Percentiles rank a stretch among this genome's conserved stretches.
phyloP scores from a whole-genome alignment of 2,888 invertebrate species.

The Argyresthia albistria region DNA sequence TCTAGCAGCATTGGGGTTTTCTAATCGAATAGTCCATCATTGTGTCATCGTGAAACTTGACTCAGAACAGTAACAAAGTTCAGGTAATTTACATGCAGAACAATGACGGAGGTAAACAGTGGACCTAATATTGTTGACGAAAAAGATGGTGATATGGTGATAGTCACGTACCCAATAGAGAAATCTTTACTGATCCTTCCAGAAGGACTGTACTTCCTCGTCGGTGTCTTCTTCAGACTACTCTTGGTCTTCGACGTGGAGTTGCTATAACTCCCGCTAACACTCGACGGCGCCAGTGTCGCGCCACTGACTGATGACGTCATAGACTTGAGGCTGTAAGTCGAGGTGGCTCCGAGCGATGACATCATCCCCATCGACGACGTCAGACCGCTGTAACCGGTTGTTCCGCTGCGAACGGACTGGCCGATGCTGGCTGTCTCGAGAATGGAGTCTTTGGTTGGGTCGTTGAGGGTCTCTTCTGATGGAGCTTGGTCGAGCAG shows the following conservation, averaged over 20 bases:
- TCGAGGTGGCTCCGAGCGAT: constrained; percentile 51
- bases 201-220: constrained; percentile 37
- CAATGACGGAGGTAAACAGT: too few species aligned
- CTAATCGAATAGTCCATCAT: too few species aligned
- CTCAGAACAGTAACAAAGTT: too few species aligned
- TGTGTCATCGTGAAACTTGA: too few species aligned
- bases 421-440: constrained; percentile 49
- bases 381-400: constrained; percentile 38
- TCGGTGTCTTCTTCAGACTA: constrained; percentile 53
- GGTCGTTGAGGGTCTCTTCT: constrained; percentile 50
- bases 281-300: constrained; percentile 52
- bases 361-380: constrained; percentile 50
- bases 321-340: constrained; percentile 54
- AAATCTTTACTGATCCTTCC: constrained; percentile 45
- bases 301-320: constrained; percentile 46
- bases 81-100: too few species aligned
- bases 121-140: not conserved
- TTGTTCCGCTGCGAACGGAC: constrained; percentile 40
- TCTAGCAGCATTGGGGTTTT: too few species aligned
- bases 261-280: constrained; percentile 43
- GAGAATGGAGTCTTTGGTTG: constrained; percentile 28
- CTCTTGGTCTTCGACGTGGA: constrained; percentile 53
- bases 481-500: constrained; percentile 59
- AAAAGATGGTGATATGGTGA: not conserved
- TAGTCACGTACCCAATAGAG: constrained; percentile 1